Evolutionary conservation across 1,140 invertebrate species (phyloP).

Genomic region (Linepithema humile): DNA sequence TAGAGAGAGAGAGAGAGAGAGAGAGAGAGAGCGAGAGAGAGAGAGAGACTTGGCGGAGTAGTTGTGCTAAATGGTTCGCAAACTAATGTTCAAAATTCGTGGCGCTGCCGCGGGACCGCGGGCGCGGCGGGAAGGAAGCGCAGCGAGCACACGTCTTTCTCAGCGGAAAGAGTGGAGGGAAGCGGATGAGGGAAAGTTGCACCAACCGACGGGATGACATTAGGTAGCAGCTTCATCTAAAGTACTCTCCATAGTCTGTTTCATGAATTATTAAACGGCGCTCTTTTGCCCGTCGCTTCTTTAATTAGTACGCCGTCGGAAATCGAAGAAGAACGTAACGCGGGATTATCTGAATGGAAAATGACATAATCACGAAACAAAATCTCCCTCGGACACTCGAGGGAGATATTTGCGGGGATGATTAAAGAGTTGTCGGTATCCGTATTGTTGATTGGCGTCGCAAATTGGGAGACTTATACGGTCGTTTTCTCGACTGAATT

Average conservation of each 20-base stretch:
- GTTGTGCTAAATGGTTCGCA: conserved; percentile 75
- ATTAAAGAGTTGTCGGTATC: neutral
- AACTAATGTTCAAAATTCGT: conserved; percentile 75
- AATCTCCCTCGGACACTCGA: neutral
- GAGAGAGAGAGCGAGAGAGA: neutral
- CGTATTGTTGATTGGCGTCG: neutral
- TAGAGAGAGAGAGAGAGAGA: neutral
- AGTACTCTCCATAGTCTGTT: neutral
- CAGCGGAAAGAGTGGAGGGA: conserved; percentile 36
- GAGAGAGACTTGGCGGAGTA: conserved; percentile 40
- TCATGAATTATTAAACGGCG: conserved; percentile 47
- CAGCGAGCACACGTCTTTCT: conserved; percentile 31
- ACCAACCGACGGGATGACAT: conserved; percentile 32
- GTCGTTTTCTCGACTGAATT: neutral
- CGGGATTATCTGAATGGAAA: neutral
- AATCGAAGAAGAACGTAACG: neutral
- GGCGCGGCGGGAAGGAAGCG: conserved; percentile 1
- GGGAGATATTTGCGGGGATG: neutral
- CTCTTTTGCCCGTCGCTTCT: conserved; percentile 6
- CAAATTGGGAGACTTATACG: neutral
- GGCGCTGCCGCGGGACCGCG: conserved; percentile 53
- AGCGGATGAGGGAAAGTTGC: conserved; percentile 32
- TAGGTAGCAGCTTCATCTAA: neutral
- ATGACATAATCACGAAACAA: neutral
- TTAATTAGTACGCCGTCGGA: conserved; percentile 4